Conservation (phyloP, 2,113 vertebrate species). For the Progne subis region DNA sequence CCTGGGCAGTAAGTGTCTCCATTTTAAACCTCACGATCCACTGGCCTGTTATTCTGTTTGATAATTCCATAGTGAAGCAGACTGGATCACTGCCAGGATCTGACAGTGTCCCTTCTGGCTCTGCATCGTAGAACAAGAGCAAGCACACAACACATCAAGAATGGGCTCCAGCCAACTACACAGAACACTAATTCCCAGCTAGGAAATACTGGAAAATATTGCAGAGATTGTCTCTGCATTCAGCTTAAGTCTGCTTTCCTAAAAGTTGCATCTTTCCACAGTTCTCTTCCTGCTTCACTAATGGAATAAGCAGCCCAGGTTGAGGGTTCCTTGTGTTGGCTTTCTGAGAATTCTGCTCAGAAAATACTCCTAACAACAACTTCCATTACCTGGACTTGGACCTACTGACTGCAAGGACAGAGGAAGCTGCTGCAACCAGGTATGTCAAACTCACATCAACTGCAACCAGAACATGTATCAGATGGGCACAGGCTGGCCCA, state of each 20-base stretch:
- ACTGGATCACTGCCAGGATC: background rate
- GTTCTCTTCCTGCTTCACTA: background rate
- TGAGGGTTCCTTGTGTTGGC: too few species aligned
- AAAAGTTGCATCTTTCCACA: background rate
- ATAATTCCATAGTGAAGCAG: background rate
- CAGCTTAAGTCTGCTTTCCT: background rate
- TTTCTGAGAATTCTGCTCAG: background rate
- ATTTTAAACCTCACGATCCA: background rate
- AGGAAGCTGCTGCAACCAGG: background rate
- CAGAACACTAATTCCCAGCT: background rate
- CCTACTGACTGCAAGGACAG: background rate
- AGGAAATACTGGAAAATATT: background rate
- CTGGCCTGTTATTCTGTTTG: background rate
- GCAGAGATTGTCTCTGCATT: background rate
- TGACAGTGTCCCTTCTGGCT: background rate
- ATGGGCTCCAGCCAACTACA: background rate
- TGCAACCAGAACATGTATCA: background rate
- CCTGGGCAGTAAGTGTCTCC: background rate
- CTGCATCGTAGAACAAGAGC: background rate
- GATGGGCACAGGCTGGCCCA: background rate
- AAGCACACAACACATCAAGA: background rate
- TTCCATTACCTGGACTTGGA: background rate
- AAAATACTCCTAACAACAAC: background rate
- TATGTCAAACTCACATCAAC: fast-evolving
- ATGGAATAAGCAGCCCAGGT: background rate